Base-by-base conservation (phyloP, 2,888 invertebrate genomes). In the Eupsilia transversa region DNA sequence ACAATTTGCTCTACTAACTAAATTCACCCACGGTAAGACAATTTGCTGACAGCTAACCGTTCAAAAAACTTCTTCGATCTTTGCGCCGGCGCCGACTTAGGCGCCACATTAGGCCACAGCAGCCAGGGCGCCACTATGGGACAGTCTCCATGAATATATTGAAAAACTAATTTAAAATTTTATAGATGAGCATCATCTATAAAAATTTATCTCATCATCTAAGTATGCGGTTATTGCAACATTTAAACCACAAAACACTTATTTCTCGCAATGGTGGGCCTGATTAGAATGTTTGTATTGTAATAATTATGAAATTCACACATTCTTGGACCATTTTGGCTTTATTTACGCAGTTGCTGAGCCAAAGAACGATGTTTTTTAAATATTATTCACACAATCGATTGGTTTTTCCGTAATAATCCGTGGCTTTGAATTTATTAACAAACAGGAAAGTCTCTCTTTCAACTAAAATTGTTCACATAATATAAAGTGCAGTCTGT, bases 151-250 rank as follows among this genome's bases (percentile, higher is more conserved):
- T 80, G 64, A 80, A 79, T 80, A 80, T 27, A 59, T 64, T 43
- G 3, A 49, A 30, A 66, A 43, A 73, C 33, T 61, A 43, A 74
- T 75, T 63, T 33, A 41, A 64, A n/a, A n/a, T n/a, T n/a, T 64
- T 64, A 64, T 74, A 72, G n/a, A n/a, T 72, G 14, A 54, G 38
- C 23, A 35, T 49, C 65, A 61, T 77, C 73, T 74, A 57, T 54
- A 27, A 79, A 38, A 52, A 23, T 7, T 52, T 38, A 74, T 52
- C 43, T 67, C 14, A 59, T 20, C 27, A 33, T 60, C 23, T 52
- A 64, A 54, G 30, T 41, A 79, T 80, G 80, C n/a, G 52, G 80
- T 80, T 80, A 41, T 80, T 68, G 38, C 80, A 2, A 57, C 57
- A 79, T 54, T 41, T 27, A 2, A 9, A 68, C 75, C 41, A 74